Evolutionary conservation across 2,797 vertebrate species (phyloP).

Genomic region (Arrhamphus sclerolepis): DNA sequence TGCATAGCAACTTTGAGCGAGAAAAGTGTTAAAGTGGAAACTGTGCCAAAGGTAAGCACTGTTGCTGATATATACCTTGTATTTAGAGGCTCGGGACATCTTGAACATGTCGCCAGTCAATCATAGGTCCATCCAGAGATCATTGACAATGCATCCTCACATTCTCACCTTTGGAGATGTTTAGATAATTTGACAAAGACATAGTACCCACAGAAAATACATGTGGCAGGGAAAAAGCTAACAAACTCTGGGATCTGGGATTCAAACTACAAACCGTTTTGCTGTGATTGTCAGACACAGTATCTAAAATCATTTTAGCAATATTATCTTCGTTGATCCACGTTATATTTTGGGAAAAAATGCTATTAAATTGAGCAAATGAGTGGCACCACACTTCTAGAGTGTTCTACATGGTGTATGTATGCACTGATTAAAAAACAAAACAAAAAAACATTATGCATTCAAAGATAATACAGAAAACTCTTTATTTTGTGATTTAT

Average conservation of each 20-base stretch:
- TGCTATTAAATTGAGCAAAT: neutral
- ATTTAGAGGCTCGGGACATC: too few relatives aligned
- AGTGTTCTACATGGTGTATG: neutral
- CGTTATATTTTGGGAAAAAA: conserved; percentile 16
- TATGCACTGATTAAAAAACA: conserved; percentile 16
- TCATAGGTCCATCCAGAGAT: too few relatives aligned
- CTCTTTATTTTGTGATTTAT: conserved; percentile 50
- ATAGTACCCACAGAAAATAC: too few relatives aligned
- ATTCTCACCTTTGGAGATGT: too few relatives aligned
- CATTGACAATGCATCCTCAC: too few relatives aligned
- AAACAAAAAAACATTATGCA: conserved; percentile 40
- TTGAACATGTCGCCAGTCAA: too few relatives aligned
- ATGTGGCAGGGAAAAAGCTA: too few relatives aligned
- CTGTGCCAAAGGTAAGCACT: conserved; percentile 54
- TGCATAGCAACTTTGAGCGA: conserved; percentile 62
- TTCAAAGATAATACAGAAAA: conserved; percentile 49
- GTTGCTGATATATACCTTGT: neutral
- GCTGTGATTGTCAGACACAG: conserved; percentile 4
- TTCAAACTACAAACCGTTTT: too few relatives aligned
- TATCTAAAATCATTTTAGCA: conserved; percentile 13
- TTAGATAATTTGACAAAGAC: too few relatives aligned
- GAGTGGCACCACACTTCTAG: neutral
- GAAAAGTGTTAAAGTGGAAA: conserved; percentile 57
- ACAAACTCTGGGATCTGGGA: too few relatives aligned
- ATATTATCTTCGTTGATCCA: conserved; percentile 33